Percentiles rank a stretch among this genome's conserved stretches.
Conservation (phyloP, 2,888 invertebrate species). For the Hirtodrosophila duncani region DNA sequence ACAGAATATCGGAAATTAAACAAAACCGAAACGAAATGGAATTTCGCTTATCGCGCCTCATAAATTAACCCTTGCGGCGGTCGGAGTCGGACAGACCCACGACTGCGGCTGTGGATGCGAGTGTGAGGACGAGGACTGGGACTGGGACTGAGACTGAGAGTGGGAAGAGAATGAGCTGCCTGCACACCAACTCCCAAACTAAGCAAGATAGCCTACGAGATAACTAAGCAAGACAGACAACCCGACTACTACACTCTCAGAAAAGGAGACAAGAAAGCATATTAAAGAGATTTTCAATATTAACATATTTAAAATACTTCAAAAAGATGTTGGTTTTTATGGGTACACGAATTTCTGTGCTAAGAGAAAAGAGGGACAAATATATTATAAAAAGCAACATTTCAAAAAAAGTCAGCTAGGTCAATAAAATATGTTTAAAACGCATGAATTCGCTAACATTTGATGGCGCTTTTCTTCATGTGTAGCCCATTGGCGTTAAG, state of each 20-base stretch:
- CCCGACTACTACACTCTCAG: background rate
- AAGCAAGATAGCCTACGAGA: conserved; percentile 19
- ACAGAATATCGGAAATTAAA: conserved; percentile 72
- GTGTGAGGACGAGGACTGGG: no score
- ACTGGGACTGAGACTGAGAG: background rate
- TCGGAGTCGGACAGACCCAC: conserved; percentile 23
- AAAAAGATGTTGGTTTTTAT: no score
- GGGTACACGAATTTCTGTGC: no score
- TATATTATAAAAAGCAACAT: no score
- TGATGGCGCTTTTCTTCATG: no score
- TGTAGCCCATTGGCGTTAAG: conserved; percentile 31
- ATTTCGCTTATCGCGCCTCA: conserved; percentile 74
- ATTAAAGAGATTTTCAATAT: no score
- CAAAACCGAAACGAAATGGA: conserved; percentile 70
- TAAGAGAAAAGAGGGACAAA: no score
- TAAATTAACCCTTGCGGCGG: conserved; percentile 73
- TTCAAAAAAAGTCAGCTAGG: no score
- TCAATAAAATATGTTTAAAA: no score
- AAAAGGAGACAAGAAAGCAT: conserved; percentile 3
- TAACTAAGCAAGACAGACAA: no score
- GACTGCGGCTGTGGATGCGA: background rate
- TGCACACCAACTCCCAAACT: conserved; percentile 6
- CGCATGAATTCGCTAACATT: no score
- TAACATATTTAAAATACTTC: no score
- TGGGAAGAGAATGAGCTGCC: background rate